phyloP scores from a whole-genome alignment of 2,113 vertebrate species.

The Bungarus multicinctus region DNA sequence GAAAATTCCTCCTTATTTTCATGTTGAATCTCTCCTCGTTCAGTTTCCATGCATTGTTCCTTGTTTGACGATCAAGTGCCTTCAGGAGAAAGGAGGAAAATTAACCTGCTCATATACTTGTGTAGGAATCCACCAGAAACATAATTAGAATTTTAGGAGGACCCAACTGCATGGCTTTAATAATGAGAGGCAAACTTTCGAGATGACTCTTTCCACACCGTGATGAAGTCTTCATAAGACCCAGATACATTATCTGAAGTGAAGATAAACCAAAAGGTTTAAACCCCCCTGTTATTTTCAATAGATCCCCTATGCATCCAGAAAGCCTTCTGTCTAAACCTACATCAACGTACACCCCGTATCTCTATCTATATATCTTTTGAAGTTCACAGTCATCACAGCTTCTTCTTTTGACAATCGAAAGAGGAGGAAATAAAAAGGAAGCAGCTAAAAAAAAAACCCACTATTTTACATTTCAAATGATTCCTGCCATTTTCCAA shows the following conservation, averaged over 20 bases:
- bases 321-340: not conserved
- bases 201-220: not conserved
- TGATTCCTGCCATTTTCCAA: constrained; percentile 18
- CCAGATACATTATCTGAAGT: not conserved
- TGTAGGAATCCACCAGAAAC: not conserved
- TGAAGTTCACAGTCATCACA: not conserved
- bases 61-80: too few relatives aligned
- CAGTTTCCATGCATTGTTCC: too few relatives aligned
- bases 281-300: not conserved
- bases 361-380: not conserved
- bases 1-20: too few relatives aligned
- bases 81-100: not conserved
- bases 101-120: not conserved
- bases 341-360: not conserved
- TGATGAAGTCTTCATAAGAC: not conserved
- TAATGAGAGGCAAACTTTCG: not conserved
- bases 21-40: too few relatives aligned
- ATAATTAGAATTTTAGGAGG: not conserved
- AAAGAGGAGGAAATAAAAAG: not conserved
- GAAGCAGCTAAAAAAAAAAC: not conserved
- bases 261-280: not conserved
- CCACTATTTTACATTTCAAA: constrained; percentile 27
- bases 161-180: not conserved
- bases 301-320: too few relatives aligned
- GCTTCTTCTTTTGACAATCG: not conserved